Conservation (phyloP, 2,113 vertebrate genomes). For the Hydrochoerus hydrochaeris region DNA sequence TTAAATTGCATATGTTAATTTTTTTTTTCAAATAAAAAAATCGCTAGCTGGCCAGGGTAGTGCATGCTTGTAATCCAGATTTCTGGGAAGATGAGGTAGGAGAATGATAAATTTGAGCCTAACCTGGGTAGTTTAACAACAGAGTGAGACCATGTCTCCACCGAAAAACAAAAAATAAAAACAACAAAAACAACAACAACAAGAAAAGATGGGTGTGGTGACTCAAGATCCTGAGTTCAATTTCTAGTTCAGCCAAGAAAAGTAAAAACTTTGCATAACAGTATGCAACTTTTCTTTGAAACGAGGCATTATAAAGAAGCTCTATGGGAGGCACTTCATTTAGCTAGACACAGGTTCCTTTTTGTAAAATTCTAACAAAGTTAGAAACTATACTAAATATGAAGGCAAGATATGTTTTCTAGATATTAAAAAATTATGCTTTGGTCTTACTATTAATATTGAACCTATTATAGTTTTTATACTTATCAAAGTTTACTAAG, state of each 20-base stretch:
- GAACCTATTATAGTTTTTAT: constrained; percentile 17
- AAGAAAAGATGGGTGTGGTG: background rate
- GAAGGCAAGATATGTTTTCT: background rate
- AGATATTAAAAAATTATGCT: background rate
- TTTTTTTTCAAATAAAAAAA: constrained; percentile 43
- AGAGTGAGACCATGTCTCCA: background rate
- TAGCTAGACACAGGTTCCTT: background rate
- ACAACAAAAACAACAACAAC: too few species aligned
- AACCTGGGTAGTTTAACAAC: background rate
- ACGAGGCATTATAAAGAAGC: background rate
- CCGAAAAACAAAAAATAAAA: too few species aligned
- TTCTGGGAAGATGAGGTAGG: background rate
- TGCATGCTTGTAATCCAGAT: background rate
- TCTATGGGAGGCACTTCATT: background rate
- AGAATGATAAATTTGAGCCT: background rate
- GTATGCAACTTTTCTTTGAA: constrained; percentile 19
- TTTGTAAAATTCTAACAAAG: constrained; percentile 1
- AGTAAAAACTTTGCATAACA: background rate
- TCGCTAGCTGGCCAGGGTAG: background rate
- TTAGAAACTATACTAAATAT: background rate
- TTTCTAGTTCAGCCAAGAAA: background rate
- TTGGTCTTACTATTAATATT: constrained; percentile 18
- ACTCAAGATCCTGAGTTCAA: background rate
- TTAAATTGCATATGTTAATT: constrained; percentile 18
- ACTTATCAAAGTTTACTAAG: constrained; percentile 44